Conservation (phyloP, 2,888 invertebrate genomes). For the Cephus pulcher region DNA sequence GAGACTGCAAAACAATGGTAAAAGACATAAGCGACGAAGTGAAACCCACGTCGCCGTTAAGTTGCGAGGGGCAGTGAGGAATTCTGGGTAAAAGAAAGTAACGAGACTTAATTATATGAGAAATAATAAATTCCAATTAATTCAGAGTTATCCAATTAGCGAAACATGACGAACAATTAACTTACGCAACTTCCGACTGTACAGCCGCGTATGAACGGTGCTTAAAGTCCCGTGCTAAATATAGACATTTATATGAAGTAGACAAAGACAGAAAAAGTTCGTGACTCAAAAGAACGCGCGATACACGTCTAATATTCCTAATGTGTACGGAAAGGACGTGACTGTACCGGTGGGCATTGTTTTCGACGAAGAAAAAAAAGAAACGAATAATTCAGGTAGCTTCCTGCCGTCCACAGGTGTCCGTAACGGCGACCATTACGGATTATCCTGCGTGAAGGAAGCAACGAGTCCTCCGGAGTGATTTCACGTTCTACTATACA, state of each 20-base stretch:
- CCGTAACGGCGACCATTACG: background rate
- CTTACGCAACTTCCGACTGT: background rate
- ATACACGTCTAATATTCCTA: background rate
- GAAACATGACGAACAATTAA: background rate
- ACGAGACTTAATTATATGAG: background rate
- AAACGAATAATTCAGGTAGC: background rate
- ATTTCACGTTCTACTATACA: background rate
- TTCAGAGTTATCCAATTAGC: background rate
- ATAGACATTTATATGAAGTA: background rate
- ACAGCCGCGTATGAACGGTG: background rate
- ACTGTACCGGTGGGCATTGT: background rate
- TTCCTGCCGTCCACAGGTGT: background rate
- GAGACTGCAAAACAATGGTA: background rate
- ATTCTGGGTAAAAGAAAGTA: background rate
- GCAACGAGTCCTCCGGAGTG: background rate
- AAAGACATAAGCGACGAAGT: background rate
- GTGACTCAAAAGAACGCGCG: background rate
- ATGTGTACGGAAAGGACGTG: background rate
- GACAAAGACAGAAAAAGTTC: background rate
- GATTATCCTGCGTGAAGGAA: background rate
- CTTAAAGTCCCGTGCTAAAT: background rate
- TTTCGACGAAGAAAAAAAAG: background rate
- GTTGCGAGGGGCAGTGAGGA: background rate
- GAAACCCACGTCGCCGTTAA: background rate
- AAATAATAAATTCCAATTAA: background rate